Evolutionary conservation across 2,113 vertebrate genomes (phyloP), one percentile per base, ranked within the genome.

Genomic region (Percopsis transmontana): DNA sequence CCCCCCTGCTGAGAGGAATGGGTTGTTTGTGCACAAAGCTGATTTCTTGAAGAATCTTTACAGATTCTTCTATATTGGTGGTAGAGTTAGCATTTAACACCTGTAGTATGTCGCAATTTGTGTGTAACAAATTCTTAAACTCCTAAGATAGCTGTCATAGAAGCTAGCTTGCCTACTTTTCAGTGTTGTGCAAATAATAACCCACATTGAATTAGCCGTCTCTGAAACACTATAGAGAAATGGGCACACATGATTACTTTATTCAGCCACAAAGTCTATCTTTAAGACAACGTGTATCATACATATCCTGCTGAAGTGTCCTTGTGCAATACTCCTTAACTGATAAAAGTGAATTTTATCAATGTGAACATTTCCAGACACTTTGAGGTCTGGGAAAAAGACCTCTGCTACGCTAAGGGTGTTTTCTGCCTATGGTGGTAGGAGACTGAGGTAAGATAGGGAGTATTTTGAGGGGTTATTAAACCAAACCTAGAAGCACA

Each of bases 1-100:
- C 76, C 52, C 77, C 77, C 83, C 82, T 39, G 74, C 80, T 70
- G 83, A 84, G 83, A 70, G 74, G 45, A 81, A 72, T 68, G 68
- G 16, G 63, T 69, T 82, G 66, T 61, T 68, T 56, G 33, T 56
- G 33, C 56, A 50, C 12, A 58, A 60, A 63, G 67, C 15, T 38
- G 21, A 33, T 67, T 72, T 84, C 40, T 45, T 42, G 33, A 64
- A 5, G 44, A 57, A 48, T 53, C 44, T 12, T 19, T 58, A 38
- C 15, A 52, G 53, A 71, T 33, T 33, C 27, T 7, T 33, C 27
- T 33, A n/a, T n/a, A n/a, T n/a, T n/a, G 27, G 7, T 33, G 27
- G 3, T 33, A 33, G 7, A 33, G 4, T 33, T 33, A 5, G 27
- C 27, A 33, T 33, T 33, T 33, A 33, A 33, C 27, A 3, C 27